These are phyloP conservation scores for Panthera leo DNA, from an alignment of 2,113 vertebrate genomes.

Conservation along the genomic window DNA sequence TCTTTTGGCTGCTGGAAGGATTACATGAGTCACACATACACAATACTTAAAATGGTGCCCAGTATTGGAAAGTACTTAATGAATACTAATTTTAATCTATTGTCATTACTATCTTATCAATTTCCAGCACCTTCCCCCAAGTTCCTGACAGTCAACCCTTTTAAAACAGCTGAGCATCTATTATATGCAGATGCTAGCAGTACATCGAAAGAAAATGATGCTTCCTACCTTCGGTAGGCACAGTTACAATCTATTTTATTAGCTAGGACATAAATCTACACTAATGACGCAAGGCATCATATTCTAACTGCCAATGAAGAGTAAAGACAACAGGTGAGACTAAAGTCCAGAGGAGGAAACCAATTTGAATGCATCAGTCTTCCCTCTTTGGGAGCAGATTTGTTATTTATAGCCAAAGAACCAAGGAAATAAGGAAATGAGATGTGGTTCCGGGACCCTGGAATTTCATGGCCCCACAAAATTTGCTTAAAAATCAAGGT, in stretches of 20 bases:
- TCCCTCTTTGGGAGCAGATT: neutral
- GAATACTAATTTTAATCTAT: neutral
- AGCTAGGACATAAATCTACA: neutral
- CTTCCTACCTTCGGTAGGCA: neutral
- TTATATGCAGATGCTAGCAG: neutral
- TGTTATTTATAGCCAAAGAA: neutral
- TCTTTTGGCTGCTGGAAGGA: neutral
- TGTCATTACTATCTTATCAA: neutral
- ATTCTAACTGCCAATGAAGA: neutral
- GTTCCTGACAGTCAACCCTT: slow-evolving; percentile 34
- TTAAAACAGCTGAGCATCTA: neutral
- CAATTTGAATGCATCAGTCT: neutral
- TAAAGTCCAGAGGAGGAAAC: neutral
- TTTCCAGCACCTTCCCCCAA: neutral
- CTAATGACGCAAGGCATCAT: neutral
- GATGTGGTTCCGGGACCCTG: neutral
- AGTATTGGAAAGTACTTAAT: neutral
- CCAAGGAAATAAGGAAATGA: neutral
- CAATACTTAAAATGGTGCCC: neutral
- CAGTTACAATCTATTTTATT: neutral
- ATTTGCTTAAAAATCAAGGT: neutral
- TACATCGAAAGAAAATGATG: neutral
- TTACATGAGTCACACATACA: neutral
- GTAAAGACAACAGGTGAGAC: neutral
- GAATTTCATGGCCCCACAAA: neutral